Conservation (phyloP, 2,888 invertebrate species). For the Caenorhabditis wallacei region DNA sequence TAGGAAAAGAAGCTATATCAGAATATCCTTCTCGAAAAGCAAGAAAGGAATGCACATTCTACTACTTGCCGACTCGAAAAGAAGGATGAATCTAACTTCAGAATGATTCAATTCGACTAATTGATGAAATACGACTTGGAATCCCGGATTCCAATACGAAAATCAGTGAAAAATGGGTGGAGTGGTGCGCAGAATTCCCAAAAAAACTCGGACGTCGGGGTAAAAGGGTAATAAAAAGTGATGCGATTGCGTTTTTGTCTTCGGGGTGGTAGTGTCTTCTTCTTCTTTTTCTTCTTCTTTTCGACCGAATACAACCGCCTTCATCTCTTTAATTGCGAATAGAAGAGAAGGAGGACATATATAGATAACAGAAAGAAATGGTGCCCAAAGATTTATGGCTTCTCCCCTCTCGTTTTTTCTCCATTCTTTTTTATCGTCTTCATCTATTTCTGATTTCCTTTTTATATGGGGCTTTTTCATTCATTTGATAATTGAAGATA, state of each 20-base stretch:
- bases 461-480: conserved; percentile 34
- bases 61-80: too few species aligned
- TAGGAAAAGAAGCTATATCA: neutral
- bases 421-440: conserved; percentile 7
- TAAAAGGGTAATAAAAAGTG: conserved; percentile 45
- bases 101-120: neutral
- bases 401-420: too few species aligned
- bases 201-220: neutral
- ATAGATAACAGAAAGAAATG: conserved; percentile 28
- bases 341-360: neutral
- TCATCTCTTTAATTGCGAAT: conserved; percentile 30
- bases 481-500: conserved; percentile 40
- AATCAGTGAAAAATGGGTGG: conserved; percentile 19
- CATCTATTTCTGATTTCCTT: conserved; percentile 35
- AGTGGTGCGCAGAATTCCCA: neutral
- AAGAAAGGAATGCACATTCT: too few species aligned
- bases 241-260: conserved; percentile 39
- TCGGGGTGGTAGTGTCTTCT: neutral
- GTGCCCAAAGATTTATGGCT: conserved; percentile 41
- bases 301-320: conserved; percentile 32
- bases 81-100: neutral
- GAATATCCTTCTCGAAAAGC: too few species aligned
- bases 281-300: conserved; percentile 6
- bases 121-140: conserved; percentile 1
- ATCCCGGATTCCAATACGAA: neutral